phyloP scores from a whole-genome alignment of 1,140 invertebrate species.

The Ceratosolen solmsi region DNA sequence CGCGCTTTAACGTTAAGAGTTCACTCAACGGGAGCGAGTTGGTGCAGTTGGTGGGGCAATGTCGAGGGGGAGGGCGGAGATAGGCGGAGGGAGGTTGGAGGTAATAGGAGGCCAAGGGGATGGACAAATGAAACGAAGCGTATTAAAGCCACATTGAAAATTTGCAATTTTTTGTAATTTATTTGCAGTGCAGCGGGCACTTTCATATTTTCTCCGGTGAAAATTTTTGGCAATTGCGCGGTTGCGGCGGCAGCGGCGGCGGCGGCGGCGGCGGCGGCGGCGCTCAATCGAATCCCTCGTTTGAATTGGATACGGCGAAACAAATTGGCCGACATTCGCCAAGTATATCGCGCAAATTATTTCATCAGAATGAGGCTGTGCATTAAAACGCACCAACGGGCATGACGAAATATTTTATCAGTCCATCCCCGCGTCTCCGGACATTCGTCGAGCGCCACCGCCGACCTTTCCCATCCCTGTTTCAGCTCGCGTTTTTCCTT shows the following conservation, averaged over 20 bases:
- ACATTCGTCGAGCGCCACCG: no score
- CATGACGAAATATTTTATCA: conserved; percentile 29
- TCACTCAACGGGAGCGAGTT: no score
- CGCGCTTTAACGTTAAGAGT: no score
- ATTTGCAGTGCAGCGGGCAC: background rate
- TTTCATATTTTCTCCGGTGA: no score
- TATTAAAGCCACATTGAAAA: no score
- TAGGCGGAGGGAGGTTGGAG: background rate
- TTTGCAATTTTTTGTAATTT: conserved; percentile 9
- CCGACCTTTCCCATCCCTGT: no score
- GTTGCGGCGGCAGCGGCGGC: no score
- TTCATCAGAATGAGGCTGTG: conserved; percentile 13
- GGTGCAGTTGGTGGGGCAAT: background rate
- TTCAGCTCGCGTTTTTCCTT: no score
- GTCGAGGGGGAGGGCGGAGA: background rate
- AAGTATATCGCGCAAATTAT: conserved; percentile 38
- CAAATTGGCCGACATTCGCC: background rate
- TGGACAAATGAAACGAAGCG: no score
- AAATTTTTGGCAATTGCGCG: conserved; percentile 15
- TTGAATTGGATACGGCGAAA: conserved; percentile 23
- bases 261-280: no score
- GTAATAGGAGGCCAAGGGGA: no score
- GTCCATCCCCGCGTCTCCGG: background rate
- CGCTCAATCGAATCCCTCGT: no score
- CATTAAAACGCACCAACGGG: background rate